phyloP scores from a whole-genome alignment of 2,888 invertebrate genomes.

The Entomobrya multifasciata region DNA sequence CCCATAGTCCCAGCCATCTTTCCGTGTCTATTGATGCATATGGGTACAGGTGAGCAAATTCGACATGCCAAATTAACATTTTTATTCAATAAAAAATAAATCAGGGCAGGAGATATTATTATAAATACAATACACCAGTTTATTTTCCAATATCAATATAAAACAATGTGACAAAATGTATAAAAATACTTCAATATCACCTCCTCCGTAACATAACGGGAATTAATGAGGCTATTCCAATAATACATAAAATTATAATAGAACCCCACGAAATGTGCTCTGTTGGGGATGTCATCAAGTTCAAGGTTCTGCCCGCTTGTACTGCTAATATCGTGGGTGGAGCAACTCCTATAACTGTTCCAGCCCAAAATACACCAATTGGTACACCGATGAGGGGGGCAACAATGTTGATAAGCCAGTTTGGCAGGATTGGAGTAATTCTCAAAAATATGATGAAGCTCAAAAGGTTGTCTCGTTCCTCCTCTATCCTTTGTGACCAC shows the following conservation, averaged over 20 bases:
- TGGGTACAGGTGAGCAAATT: constrained; percentile 86
- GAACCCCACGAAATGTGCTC: constrained; percentile 94
- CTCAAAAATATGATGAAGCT: constrained; percentile 98
- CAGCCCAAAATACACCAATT: constrained; percentile 93
- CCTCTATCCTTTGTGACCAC: constrained; percentile 90
- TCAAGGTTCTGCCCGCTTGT: constrained; percentile 97
- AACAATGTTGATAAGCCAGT: constrained; percentile 99
- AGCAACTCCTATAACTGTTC: constrained; percentile 97
- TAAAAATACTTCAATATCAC: background rate
- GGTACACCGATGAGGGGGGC: constrained; percentile 98
- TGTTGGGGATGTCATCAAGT: constrained; percentile 93
- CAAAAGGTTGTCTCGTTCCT: constrained; percentile 93
- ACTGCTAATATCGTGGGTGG: constrained; percentile 98
- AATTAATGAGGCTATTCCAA: constrained; percentile 91
- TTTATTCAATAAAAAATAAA: background rate
- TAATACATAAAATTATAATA: constrained; percentile 88
- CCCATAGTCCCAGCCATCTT: constrained; percentile 95
- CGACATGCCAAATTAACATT: no score
- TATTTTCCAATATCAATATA: background rate
- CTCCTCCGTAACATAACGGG: constrained; percentile 88
- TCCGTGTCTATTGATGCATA: constrained; percentile 94
- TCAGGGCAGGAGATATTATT: background rate
- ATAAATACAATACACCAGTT: background rate
- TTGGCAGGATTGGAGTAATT: constrained; percentile 98
- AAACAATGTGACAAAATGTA: background rate